These are phyloP conservation scores for Epizoanthus ramosus DNA, from an alignment of 92 coral and sea anemone species.

Conservation along the genomic window DNA sequence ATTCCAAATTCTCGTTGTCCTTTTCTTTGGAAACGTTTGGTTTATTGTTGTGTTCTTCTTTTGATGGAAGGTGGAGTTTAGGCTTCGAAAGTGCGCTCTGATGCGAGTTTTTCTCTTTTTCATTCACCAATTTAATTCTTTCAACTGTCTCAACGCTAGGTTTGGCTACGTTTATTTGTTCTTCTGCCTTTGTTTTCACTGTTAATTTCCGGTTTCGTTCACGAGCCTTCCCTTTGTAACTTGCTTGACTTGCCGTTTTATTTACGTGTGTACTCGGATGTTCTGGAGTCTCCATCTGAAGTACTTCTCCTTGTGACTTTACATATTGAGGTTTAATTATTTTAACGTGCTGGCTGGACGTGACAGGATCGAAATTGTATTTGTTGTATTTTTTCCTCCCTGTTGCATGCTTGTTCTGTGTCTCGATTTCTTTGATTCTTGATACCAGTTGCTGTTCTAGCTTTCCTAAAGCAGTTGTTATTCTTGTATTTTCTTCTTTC, in stretches of 20 bases:
- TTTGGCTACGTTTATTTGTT: slow-evolving; percentile 17
- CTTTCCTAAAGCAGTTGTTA: slow-evolving; percentile 32
- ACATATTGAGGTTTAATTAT: not conserved
- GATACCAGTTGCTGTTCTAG: slow-evolving; percentile 34
- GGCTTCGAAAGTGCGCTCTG: not conserved
- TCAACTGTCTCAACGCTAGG: slow-evolving; percentile 40
- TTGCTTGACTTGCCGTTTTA: not conserved
- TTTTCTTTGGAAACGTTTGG: not conserved
- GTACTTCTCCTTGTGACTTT: not conserved
- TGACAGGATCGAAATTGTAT: slow-evolving; percentile 6
- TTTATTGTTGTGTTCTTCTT: not conserved
- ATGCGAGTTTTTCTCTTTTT: not conserved
- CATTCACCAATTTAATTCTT: slow-evolving; percentile 8
- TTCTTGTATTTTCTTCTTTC: slow-evolving; percentile 14
- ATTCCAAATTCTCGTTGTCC: slow-evolving; percentile 35
- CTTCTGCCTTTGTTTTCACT: not conserved
- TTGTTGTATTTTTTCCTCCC: not conserved
- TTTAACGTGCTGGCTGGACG: not conserved
- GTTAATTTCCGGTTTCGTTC: not conserved
- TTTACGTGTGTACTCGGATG: not conserved
- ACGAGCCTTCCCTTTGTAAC: not conserved
- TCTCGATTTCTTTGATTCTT: slow-evolving; percentile 33
- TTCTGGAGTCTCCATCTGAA: not conserved
- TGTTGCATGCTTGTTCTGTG: not conserved
- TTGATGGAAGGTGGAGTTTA: not conserved